Evolutionary conservation across 2,113 vertebrate genomes (phyloP).

Genomic region (Epinephelus cyanopodus): DNA sequence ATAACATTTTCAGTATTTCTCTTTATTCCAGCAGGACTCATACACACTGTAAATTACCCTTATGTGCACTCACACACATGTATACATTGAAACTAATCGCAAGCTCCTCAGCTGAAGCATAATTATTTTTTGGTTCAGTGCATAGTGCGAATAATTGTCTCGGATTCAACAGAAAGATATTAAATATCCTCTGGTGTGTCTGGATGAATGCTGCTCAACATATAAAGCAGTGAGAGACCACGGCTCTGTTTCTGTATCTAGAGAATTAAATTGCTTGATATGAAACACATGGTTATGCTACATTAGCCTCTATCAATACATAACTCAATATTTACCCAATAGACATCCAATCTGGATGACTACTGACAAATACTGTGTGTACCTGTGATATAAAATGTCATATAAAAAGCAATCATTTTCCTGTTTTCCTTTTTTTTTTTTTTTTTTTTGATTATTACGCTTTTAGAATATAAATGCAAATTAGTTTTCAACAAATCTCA

Average conservation of each 20-base stretch:
- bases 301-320: neutral
- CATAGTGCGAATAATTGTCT: neutral
- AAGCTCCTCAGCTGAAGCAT: neutral
- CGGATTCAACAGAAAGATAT: neutral
- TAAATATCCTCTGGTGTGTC: neutral
- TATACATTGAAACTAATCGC: neutral
- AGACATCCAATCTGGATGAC: neutral
- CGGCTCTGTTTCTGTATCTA: neutral
- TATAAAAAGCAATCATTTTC: too few species aligned
- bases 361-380: neutral
- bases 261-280: neutral
- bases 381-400: neutral
- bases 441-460: neutral
- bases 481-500: neutral
- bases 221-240: neutral
- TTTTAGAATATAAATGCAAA: neutral
- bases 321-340: neutral
- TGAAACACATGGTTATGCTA: neutral
- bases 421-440: too few species aligned
- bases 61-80: slow-evolving; percentile 30
- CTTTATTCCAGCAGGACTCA: slow-evolving; percentile 56
- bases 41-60: neutral
- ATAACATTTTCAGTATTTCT: slow-evolving; percentile 85
- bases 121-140: neutral
- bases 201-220: neutral